These are phyloP conservation scores for Castor canadensis DNA, from an alignment of 2,113 vertebrate species.

Conservation along the genomic window DNA sequence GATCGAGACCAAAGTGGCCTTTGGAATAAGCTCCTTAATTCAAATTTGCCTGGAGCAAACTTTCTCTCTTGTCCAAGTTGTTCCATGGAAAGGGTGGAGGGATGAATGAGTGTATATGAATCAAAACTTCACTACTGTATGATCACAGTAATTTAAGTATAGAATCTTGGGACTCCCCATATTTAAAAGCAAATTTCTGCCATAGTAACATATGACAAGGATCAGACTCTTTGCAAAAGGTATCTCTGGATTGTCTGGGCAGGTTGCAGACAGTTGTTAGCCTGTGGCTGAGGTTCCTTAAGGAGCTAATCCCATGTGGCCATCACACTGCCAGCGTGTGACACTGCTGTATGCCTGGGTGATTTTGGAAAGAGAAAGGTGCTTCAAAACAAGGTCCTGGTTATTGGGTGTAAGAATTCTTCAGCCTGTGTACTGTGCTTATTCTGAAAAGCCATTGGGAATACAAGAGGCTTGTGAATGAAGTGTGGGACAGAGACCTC, in stretches of 20 bases:
- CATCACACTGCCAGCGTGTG: accelerated
- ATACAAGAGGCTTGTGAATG: accelerated
- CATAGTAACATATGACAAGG: neutral
- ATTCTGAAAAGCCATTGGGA: neutral
- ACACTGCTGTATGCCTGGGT: accelerated
- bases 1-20: neutral
- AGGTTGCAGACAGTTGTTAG: too few species aligned
- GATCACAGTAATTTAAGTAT: neutral
- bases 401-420: accelerated
- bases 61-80: neutral
- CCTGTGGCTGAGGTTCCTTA: accelerated
- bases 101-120: neutral
- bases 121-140: neutral
- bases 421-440: accelerated
- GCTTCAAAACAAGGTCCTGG: neutral
- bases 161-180: neutral
- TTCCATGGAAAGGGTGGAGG: neutral
- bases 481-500: too few species aligned
- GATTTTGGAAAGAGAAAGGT: neutral
- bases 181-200: neutral
- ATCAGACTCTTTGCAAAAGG: too few species aligned
- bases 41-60: neutral
- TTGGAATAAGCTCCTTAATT: neutral
- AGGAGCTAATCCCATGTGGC: neutral
- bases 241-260: too few species aligned